Conservation (phyloP, 1,140 invertebrate species). For the Drosophila lini region DNA sequence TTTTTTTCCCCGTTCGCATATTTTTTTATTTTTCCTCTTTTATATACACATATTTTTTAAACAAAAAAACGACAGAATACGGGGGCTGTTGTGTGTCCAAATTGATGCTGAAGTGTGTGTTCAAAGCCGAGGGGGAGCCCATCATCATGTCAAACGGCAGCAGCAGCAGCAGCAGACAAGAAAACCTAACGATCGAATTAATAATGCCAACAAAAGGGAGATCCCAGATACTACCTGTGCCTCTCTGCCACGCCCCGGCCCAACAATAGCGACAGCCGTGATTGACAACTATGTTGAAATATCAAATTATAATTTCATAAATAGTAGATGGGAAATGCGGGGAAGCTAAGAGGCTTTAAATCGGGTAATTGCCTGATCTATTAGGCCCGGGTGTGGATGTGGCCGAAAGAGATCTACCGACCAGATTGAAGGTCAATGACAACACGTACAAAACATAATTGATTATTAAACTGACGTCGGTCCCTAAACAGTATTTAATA, state of each 20-base stretch:
- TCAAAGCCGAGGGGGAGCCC: constrained; percentile 39
- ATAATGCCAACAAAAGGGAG: constrained; percentile 57
- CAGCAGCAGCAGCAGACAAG: constrained; percentile 62
- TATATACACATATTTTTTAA: constrained; percentile 10
- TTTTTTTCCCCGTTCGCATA: constrained; percentile 24
- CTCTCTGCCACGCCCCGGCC: constrained; percentile 44
- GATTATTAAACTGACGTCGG: constrained; percentile 68
- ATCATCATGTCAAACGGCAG: constrained; percentile 76
- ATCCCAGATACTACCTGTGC: constrained; percentile 38
- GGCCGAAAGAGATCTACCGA: constrained; percentile 39
- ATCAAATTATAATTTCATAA: constrained; percentile 79
- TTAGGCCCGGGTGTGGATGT: constrained; percentile 69
- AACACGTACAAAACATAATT: constrained; percentile 65
- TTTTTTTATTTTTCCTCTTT: constrained; percentile 15
- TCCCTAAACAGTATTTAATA: constrained; percentile 43
- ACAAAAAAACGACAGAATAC: constrained; percentile 40
- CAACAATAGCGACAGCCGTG: constrained; percentile 52
- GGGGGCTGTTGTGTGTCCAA: constrained; percentile 57
- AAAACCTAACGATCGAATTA: constrained; percentile 64
- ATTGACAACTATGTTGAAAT: constrained; percentile 83
- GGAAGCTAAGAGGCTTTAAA: constrained; percentile 75
- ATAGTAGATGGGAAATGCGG: constrained; percentile 59
- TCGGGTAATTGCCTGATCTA: constrained; percentile 76
- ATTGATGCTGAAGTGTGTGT: constrained; percentile 48
- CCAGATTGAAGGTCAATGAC: constrained; percentile 77